Evolutionary conservation across 2,113 vertebrate genomes (phyloP), one percentile per base, ranked within the genome.

Genomic region (Menura novaehollandiae): DNA sequence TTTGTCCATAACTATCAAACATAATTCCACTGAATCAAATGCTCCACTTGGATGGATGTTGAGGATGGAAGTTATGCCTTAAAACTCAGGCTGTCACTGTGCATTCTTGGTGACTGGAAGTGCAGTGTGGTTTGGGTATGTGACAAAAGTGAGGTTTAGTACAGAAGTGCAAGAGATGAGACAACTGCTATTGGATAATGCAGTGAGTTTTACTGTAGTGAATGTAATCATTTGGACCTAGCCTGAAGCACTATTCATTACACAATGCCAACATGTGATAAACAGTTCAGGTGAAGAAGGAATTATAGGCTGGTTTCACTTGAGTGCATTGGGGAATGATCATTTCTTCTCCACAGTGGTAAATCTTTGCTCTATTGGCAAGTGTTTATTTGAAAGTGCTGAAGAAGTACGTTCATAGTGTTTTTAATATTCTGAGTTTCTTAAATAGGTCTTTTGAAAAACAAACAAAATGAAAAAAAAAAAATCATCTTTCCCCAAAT

Each of bases 111-210:
- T 60, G n/a, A 23, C 39, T 71, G 56, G 18, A 81, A 67, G 13
- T 43, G 33, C 44, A 44, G 0, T 20, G 17, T 33, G 11, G 28
- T 72, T 90, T 1, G 0, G 6, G 15, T 44, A 19, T n/a, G 15
- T 71, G 56, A 55, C 8, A 51, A 66, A 87, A 88, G 28, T 66
- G 66, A 47, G 22, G 23, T 59, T 67, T 51, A 83, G 12, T 62
- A 66, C 37, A 84, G 46, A 72, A 81, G n/a, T 30, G 27, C 58
- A 33, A n/a, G 68, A 78, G 55, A 44, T 2, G 2, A 52, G 30
- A 33, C 39, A 72, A 7, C 10, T 74, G 30, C 18, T 76, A 7
- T 83, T 68, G 23, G 39, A n/a, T 41, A 67, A 79, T 15, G 27
- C 32, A 15, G 2, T 30, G 14, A 85, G 14, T 49, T 82, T 75